Evolutionary conservation across 1,140 invertebrate genomes (phyloP).

Genomic region (Ips typographus): DNA sequence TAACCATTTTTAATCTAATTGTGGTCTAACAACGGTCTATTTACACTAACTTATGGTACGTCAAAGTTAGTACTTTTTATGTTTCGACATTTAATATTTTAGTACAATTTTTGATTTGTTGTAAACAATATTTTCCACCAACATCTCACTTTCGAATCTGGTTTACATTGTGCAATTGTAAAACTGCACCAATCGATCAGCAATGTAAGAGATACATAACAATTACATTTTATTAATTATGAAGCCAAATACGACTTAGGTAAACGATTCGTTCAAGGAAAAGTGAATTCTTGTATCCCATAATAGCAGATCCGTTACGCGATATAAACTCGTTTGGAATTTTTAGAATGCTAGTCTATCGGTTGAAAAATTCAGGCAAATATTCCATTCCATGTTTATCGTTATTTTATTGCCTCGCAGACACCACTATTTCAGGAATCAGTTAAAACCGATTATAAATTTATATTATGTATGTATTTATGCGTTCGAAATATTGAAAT

Average conservation of each 20-base stretch:
- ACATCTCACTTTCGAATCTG: too few species aligned
- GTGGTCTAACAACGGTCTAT: too few species aligned
- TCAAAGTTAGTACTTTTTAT: too few species aligned
- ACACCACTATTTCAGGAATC: constrained; percentile 2
- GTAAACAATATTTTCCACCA: too few species aligned
- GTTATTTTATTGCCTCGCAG: constrained; percentile 5
- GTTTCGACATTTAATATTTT: too few species aligned
- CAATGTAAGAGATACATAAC: not conserved
- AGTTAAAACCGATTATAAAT: not conserved
- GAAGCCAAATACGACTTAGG: not conserved
- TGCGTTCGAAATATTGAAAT: constrained; percentile 1
- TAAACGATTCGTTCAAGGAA: too few species aligned
- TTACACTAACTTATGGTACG: too few species aligned
- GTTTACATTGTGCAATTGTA: not conserved
- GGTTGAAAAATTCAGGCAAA: not conserved
- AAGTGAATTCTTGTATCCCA: not conserved
- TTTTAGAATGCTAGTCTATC: not conserved
- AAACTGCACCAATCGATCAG: not conserved
- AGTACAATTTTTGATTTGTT: too few species aligned
- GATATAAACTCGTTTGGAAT: not conserved
- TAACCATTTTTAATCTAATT: too few species aligned
- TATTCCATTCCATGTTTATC: constrained; percentile 1
- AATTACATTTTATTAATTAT: not conserved
- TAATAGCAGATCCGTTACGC: not conserved
- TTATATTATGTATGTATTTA: constrained; percentile 2